A percentile compares a stretch with the other conserved stretches of the same genome.
phyloP scores from a whole-genome alignment of 2,888 invertebrate species.

The Catocala fraxini region DNA sequence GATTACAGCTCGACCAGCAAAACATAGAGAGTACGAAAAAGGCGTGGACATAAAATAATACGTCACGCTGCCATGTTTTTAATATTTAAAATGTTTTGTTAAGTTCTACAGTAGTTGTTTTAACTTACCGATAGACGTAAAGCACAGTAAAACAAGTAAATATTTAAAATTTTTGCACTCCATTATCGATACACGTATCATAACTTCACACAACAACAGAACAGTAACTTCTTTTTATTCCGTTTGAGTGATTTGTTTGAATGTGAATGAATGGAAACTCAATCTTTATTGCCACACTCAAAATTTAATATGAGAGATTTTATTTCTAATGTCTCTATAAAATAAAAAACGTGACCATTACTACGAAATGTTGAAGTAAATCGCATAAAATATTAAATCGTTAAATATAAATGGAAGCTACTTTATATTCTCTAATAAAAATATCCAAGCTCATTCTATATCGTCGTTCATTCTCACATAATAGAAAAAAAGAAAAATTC shows the following conservation, averaged over 20 bases:
- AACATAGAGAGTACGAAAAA: conserved; percentile 7
- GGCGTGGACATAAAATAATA: conserved; percentile 32
- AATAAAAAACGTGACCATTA: too few relatives aligned
- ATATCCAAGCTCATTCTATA: too few relatives aligned
- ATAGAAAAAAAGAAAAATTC: too few relatives aligned
- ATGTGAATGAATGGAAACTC: conserved; percentile 26
- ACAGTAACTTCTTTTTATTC: conserved; percentile 25
- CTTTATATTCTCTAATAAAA: too few relatives aligned
- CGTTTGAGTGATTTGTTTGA: conserved; percentile 48
- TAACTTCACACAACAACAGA: conserved; percentile 27
- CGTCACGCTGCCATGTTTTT: conserved; percentile 22
- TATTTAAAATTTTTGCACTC: conserved; percentile 59
- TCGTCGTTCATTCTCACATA: too few relatives aligned
- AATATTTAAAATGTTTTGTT: not conserved
- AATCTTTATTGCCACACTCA: too few relatives aligned
- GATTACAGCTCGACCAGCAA: not conserved
- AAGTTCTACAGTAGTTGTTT: conserved; percentile 10
- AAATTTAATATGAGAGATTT: too few relatives aligned
- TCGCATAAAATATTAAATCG: too few relatives aligned
- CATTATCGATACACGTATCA: conserved; percentile 54
- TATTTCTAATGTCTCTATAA: too few relatives aligned
- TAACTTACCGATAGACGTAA: conserved; percentile 66
- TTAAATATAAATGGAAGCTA: too few relatives aligned
- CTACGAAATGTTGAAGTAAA: too few relatives aligned
- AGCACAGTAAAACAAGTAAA: conserved; percentile 59